These are phyloP conservation scores for Tiphia femorata DNA, from an alignment of 2,888 invertebrate species.

Conservation along the genomic window DNA sequence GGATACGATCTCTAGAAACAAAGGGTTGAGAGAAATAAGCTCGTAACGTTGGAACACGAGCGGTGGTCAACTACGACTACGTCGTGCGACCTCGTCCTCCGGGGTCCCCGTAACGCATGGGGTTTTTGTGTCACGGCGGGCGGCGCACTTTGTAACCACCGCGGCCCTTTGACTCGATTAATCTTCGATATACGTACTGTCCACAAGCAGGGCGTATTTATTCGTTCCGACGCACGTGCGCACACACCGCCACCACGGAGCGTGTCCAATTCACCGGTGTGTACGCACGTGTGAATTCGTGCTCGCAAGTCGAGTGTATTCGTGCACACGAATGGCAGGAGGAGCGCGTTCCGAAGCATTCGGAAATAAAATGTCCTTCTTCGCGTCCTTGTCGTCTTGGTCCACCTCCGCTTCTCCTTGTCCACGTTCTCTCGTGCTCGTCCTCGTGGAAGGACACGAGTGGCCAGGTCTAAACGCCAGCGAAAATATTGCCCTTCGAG, in stretches of 20 bases:
- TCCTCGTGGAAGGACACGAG: no score
- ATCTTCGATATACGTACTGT: constrained; percentile 64
- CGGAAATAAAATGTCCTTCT: constrained; percentile 62
- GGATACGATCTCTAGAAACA: no score
- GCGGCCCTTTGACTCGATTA: constrained; percentile 68
- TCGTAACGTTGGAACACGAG: constrained; percentile 59
- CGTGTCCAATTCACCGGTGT: neutral
- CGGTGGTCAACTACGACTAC: no score
- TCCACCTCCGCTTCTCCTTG: neutral
- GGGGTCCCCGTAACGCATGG: constrained; percentile 57
- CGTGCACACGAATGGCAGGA: no score
- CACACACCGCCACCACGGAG: neutral
- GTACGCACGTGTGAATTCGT: constrained; percentile 23
- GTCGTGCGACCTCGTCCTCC: constrained; percentile 41
- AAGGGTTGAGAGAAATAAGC: no score
- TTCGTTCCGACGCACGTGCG: constrained; percentile 17
- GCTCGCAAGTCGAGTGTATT: no score
- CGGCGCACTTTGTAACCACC: constrained; percentile 69
- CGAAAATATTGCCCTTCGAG: neutral
- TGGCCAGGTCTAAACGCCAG: neutral
- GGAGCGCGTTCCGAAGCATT: constrained; percentile 63
- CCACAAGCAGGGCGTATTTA: constrained; percentile 27
- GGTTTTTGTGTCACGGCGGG: constrained; percentile 65
- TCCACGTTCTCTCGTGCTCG: no score
- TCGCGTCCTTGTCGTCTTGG: constrained; percentile 24